Evolutionary conservation across 2,888 invertebrate genomes (phyloP).

Genomic region (Cryptocephalus primarius): DNA sequence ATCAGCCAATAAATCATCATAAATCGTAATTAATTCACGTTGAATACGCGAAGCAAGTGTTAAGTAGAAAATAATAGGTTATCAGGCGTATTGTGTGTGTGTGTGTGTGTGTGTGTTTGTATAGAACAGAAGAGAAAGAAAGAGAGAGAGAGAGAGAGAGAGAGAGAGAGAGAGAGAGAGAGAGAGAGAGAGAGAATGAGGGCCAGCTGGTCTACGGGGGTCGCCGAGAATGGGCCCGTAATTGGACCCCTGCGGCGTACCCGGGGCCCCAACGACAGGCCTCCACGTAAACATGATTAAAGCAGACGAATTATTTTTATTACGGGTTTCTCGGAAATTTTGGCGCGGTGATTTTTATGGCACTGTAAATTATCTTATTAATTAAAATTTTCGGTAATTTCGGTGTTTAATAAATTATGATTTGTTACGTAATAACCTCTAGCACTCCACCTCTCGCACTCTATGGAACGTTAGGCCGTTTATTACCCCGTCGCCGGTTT

Average conservation of each 20-base stretch:
- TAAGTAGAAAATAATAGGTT: conserved; percentile 29
- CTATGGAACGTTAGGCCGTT: too few species aligned
- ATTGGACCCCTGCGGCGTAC: conserved; percentile 34
- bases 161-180: conserved; percentile 9
- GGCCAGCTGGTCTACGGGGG: conserved; percentile 22
- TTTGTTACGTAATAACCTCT: too few species aligned
- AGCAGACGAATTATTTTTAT: conserved; percentile 17
- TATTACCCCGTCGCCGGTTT: too few species aligned
- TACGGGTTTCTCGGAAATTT: conserved; percentile 15
- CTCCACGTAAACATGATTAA: conserved; percentile 17
- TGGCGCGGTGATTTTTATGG: conserved; percentile 11
- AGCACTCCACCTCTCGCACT: too few species aligned
- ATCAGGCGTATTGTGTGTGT: conserved; percentile 12
- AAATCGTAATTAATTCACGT: conserved; percentile 16
- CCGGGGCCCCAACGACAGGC: conserved; percentile 19
- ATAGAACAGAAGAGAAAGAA: too few species aligned
- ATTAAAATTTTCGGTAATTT: conserved; percentile 3
- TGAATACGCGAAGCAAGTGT: conserved; percentile 19
- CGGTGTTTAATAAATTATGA: too few species aligned
- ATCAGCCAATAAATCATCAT: conserved; percentile 12
- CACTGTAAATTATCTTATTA: conserved; percentile 8
- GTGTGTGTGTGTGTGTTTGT: too few species aligned
- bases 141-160: too few species aligned
- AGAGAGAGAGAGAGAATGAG: conserved; percentile 10
- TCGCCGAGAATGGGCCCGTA: conserved; percentile 34